A percentile compares a stretch with the other conserved stretches of the same genome.
Evolutionary conservation across 2,797 vertebrate genomes (phyloP).

Genomic region (Scolopax rusticola): DNA sequence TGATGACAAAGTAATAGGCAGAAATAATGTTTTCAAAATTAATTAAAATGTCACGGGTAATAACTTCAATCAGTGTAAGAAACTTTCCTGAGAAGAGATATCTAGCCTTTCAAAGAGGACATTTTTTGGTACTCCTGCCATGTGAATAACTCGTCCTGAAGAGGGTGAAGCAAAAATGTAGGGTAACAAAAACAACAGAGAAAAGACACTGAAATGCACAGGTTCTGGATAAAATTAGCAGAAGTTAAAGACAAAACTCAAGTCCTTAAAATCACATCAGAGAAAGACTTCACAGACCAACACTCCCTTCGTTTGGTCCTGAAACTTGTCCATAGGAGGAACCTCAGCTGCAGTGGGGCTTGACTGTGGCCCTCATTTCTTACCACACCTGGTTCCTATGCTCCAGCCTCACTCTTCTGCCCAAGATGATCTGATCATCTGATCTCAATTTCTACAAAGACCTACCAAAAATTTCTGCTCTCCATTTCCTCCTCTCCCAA

Average conservation of each 20-base stretch:
- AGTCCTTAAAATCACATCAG: background rate
- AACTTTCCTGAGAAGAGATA: background rate
- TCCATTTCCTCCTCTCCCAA: background rate
- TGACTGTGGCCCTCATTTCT: background rate
- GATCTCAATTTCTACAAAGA: background rate
- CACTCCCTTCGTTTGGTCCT: background rate
- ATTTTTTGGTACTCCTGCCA: background rate
- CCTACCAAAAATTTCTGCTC: background rate
- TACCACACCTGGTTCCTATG: background rate
- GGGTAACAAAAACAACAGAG: background rate
- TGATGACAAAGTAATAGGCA: background rate
- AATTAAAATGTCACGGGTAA: background rate
- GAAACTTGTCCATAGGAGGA: background rate
- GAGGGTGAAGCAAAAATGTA: background rate
- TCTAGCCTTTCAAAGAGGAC: background rate
- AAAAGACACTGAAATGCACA: background rate
- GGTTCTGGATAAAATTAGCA: background rate
- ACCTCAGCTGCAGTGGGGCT: background rate
- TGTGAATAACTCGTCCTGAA: background rate
- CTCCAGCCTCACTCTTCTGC: background rate
- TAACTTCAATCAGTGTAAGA: background rate
- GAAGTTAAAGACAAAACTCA: background rate
- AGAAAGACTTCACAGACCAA: background rate
- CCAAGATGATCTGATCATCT: background rate
- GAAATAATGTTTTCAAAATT: background rate